phyloP scores from a whole-genome alignment of 2,113 vertebrate genomes.

The Rhegmatorhina hoffmannsi region DNA sequence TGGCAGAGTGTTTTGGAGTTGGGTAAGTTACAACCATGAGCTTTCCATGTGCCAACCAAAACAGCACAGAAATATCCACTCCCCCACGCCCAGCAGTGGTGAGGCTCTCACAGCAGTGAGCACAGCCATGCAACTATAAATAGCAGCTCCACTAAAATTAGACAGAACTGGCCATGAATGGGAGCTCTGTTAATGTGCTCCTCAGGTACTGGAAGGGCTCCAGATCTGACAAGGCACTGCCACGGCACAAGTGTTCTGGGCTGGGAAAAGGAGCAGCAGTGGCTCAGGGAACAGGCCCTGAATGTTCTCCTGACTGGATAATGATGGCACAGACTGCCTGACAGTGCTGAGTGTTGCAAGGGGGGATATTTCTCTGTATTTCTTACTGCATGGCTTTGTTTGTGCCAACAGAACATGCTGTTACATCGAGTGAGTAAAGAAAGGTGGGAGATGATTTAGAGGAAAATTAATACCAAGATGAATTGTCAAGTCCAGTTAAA shows the following conservation, averaged over 20 bases:
- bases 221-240: conserved; percentile 56
- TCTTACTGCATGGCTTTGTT: not conserved
- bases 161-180: conserved; percentile 57
- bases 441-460: not conserved
- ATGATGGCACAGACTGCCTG: conserved; percentile 24
- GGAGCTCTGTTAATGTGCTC: conserved; percentile 68
- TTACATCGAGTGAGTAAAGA: not conserved
- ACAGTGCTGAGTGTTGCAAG: not conserved
- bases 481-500: not conserved
- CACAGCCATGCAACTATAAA: conserved; percentile 21
- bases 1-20: not conserved
- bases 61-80: conserved; percentile 19
- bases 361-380: not conserved
- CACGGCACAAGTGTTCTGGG: conserved; percentile 20
- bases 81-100: not conserved
- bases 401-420: not conserved
- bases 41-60: not conserved
- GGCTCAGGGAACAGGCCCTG: not conserved
- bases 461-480: not conserved
- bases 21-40: not conserved
- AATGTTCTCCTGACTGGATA: conserved; percentile 40
- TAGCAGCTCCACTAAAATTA: conserved; percentile 63
- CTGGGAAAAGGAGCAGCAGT: conserved; percentile 56
- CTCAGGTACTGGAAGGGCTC: conserved; percentile 62
- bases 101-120: not conserved